These are phyloP conservation scores for Eudemis profundana DNA, from an alignment of 2,888 invertebrate species.

Conservation along the genomic window DNA sequence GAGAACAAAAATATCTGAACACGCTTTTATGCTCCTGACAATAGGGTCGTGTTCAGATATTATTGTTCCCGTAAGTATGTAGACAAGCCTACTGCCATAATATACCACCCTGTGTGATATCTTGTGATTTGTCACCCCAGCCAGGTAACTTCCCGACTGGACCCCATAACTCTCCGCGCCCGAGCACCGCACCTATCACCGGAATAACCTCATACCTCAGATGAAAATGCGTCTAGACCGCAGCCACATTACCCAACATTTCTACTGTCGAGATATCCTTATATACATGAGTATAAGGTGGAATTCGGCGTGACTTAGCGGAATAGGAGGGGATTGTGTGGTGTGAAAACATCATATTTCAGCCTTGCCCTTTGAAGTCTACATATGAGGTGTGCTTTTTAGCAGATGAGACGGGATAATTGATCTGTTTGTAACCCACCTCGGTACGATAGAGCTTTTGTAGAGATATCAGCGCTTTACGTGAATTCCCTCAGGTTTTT, in stretches of 20 bases:
- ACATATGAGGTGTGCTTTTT: conserved; percentile 41
- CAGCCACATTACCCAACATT: background rate
- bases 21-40: too few species aligned
- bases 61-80: too few species aligned
- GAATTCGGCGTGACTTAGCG: background rate
- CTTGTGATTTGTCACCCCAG: conserved; percentile 12
- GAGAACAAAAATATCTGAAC: too few species aligned
- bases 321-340: background rate
- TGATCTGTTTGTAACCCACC: conserved; percentile 29
- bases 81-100: background rate
- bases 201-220: conserved; percentile 45
- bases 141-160: conserved; percentile 41
- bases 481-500: too few species aligned
- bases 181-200: conserved; percentile 40
- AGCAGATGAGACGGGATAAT: conserved; percentile 41
- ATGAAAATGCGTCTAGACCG: conserved; percentile 48
- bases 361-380: conserved; percentile 41
- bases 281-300: background rate
- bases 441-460: too few species aligned
- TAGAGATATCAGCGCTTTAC: too few species aligned
- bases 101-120: background rate
- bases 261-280: background rate
- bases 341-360: conserved; percentile 44
- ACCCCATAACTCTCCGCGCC: conserved; percentile 35
- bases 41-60: too few species aligned